phyloP scores from a whole-genome alignment of 2,888 invertebrate genomes.

The Strigamia crassipes region DNA sequence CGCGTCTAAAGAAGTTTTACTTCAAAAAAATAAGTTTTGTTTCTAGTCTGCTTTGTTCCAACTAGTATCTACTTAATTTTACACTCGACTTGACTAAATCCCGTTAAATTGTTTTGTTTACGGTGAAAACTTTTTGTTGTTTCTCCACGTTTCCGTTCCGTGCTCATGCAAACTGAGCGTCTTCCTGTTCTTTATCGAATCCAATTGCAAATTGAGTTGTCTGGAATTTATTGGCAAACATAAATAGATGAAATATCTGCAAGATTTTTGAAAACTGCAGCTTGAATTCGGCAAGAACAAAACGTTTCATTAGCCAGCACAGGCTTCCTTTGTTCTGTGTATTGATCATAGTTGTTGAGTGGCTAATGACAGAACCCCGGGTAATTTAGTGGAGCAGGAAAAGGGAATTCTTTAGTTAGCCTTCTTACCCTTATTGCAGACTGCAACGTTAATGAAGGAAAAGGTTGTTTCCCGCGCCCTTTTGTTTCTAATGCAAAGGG shows the following conservation, averaged over 20 bases:
- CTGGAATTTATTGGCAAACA: slow-evolving; percentile 1
- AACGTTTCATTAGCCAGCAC: slow-evolving; percentile 25
- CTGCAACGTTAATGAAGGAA: slow-evolving; percentile 23
- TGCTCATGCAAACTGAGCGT: not conserved
- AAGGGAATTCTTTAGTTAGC: slow-evolving; percentile 14
- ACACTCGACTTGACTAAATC: not conserved
- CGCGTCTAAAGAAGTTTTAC: no score
- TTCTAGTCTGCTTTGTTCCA: no score
- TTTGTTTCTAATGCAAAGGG: slow-evolving; percentile 37
- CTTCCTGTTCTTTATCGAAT: slow-evolving; percentile 22
- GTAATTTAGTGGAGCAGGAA: slow-evolving; percentile 13
- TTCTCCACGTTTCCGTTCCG: not conserved
- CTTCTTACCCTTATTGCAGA: not conserved
- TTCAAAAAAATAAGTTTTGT: no score
- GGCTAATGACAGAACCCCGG: slow-evolving; percentile 33
- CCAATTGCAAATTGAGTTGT: not conserved
- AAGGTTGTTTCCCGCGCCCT: slow-evolving; percentile 28
- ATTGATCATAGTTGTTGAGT: slow-evolving; percentile 34
- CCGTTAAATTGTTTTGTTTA: not conserved
- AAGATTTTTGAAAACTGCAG: not conserved
- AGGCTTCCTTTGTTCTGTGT: slow-evolving; percentile 8
- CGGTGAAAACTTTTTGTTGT: not conserved
- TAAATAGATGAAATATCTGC: not conserved
- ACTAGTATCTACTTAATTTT: not conserved
- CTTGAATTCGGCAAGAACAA: slow-evolving; percentile 3